Evolutionary conservation across 2,797 vertebrate species (phyloP).

Genomic region (Melanotaenia maccullochi): DNA sequence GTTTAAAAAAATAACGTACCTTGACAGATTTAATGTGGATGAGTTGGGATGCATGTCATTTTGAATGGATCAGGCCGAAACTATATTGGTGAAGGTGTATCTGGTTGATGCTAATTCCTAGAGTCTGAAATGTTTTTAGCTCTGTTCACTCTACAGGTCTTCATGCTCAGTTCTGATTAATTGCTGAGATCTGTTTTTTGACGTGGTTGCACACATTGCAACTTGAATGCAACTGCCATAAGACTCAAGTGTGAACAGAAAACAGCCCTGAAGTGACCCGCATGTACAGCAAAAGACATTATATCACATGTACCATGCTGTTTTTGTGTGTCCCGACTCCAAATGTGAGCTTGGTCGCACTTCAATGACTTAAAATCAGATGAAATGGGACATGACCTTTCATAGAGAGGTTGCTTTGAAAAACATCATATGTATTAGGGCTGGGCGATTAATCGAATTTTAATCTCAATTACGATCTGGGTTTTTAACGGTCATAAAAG

Average conservation of each 20-base stretch:
- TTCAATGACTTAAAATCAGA: too few species aligned
- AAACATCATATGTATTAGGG: too few species aligned
- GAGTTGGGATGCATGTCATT: not conserved
- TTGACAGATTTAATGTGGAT: not conserved
- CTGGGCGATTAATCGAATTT: too few species aligned
- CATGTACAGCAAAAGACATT: not conserved
- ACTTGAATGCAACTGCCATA: not conserved
- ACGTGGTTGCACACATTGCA: not conserved
- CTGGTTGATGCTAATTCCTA: not conserved
- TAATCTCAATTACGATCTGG: too few species aligned
- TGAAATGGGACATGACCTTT: too few species aligned
- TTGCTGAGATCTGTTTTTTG: not conserved
- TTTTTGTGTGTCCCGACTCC: not conserved
- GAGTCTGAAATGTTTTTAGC: not conserved
- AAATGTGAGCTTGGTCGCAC: not conserved
- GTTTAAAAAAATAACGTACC: constrained; percentile 18
- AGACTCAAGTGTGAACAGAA: not conserved
- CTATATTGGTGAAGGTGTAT: not conserved
- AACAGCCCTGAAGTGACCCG: not conserved
- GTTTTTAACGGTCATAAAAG: too few species aligned
- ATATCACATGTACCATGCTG: too few species aligned
- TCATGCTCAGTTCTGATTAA: not conserved
- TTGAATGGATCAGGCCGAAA: not conserved
- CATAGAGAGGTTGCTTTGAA: too few species aligned
- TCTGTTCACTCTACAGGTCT: not conserved